Evolutionary conservation across 2,888 invertebrate species (phyloP).

Genomic region (Ophioninae sp.): DNA sequence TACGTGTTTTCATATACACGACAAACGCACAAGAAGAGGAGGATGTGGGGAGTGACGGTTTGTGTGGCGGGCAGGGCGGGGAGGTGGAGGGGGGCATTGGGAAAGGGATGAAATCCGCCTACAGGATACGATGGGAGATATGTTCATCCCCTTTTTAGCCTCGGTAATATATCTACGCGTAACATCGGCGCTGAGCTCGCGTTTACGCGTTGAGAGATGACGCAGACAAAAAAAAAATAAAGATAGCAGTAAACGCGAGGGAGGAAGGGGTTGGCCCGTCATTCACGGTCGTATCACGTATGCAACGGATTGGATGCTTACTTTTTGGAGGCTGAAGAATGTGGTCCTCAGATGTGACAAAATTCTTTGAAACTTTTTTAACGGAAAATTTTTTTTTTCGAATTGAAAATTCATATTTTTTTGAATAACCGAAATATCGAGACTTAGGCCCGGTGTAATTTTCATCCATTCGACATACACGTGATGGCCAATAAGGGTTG

Average conservation of each 20-base stretch:
- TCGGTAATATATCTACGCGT: conserved; percentile 32
- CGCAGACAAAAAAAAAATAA: conserved; percentile 48
- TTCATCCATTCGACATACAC: background rate
- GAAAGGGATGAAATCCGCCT: conserved; percentile 15
- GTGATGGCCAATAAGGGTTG: background rate
- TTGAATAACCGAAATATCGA: background rate
- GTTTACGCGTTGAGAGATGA: conserved; percentile 50
- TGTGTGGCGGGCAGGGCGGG: too few species aligned
- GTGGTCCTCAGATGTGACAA: background rate
- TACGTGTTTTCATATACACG: background rate
- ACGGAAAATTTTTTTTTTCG: background rate
- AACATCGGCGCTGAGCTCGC: conserved; percentile 28
- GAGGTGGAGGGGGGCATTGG: background rate
- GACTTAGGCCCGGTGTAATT: background rate
- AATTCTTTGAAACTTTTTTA: background rate
- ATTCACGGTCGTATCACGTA: conserved; percentile 17
- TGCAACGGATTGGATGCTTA: conserved; percentile 26
- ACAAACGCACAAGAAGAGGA: background rate
- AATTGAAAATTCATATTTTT: background rate
- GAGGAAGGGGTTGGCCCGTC: conserved; percentile 11
- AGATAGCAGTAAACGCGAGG: conserved; percentile 20
- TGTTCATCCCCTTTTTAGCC: conserved; percentile 47
- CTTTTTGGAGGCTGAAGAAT: conserved; percentile 18
- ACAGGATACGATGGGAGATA: conserved; percentile 42
- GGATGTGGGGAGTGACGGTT: background rate